A percentile compares a stretch with the other conserved stretches of the same genome.
Evolutionary conservation across 2,797 vertebrate genomes (phyloP).

Genomic region (Steatocranus sp.): DNA sequence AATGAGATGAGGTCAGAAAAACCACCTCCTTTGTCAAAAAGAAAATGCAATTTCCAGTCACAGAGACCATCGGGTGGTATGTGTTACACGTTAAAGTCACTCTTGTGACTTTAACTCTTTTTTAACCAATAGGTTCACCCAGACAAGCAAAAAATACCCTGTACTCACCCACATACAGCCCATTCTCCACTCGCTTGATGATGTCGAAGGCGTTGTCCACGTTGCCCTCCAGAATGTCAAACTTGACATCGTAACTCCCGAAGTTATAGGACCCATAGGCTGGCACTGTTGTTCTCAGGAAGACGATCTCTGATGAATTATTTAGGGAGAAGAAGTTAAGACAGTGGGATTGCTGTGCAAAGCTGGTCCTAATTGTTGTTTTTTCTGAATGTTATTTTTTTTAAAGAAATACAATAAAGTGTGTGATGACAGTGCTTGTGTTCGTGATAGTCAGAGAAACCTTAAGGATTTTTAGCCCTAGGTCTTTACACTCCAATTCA

Average conservation of each 20-base stretch:
- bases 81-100: constrained; percentile 22
- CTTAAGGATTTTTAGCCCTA: constrained; percentile 34
- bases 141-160: not conserved
- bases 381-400: not conserved
- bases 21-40: constrained; percentile 28
- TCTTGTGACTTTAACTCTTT: too few species aligned
- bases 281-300: constrained; percentile 88
- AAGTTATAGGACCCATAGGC: constrained; percentile 74
- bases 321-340: constrained; percentile 31
- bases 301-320: constrained; percentile 92
- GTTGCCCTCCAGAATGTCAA: constrained; percentile 92
- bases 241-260: constrained; percentile 83
- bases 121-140: too few species aligned
- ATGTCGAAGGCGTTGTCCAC: constrained; percentile 91
- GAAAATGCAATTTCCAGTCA: constrained; percentile 49
- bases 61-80: not conserved
- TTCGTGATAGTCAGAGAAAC: constrained; percentile 49
- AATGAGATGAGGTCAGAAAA: constrained; percentile 54
- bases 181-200: constrained; percentile 86
- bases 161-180: constrained; percentile 90
- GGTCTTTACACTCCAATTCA: constrained; percentile 42
- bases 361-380: not conserved
- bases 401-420: constrained; percentile 42
- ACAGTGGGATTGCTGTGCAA: not conserved
- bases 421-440: constrained; percentile 15